Evolutionary conservation across 2,113 vertebrate genomes (phyloP), one percentile per base, ranked within the genome.

Genomic region (Megaceryle maxima): DNA sequence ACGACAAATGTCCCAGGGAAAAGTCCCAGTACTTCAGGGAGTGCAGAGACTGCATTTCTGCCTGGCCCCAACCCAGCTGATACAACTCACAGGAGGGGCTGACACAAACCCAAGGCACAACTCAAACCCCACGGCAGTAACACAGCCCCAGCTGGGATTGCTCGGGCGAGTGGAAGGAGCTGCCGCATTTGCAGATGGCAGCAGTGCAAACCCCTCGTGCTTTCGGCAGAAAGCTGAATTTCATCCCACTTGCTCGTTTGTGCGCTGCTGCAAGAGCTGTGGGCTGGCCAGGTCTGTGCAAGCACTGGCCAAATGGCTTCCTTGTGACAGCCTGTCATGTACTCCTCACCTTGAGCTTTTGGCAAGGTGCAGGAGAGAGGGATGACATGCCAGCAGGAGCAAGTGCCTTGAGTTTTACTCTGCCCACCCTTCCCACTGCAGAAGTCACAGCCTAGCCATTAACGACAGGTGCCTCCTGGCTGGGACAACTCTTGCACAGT

Each of bases 281-380:
- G 51, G 46, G 51, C 50, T 88, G 83, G 79, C 69, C 1, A 0
- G 53, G 46, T 9, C 41, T 1, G 0, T 7, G 44, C 29, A 16
- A 87, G 72, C 2, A 2, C 55, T 67, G 90, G 84, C 94, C 93
- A 89, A 87, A 67, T 26, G 72, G 76, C 59, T 90, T 48, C 82
- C 59, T 37, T 37, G 63, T 59, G 70, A 79, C 72, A 88, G 75
- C 18, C 82, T 83, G 59, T 51, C 76, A 73, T 77, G 51, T 75
- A 43, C 48, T 80, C 39, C 66, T 96, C 91, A 94, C 87, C 93
- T 91, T 87, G 80, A 81, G 87, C 77, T 92, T 46, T 56, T 94
- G 91, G 93, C 90, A 94, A 88, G 80, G 77, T 82, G 73, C 1
- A 4, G 8, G 15, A 62, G 56, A 75, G 39, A 51, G 18, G 74